Base-by-base conservation (phyloP, 2,797 vertebrate genomes). In the Acomys russatus region DNA sequence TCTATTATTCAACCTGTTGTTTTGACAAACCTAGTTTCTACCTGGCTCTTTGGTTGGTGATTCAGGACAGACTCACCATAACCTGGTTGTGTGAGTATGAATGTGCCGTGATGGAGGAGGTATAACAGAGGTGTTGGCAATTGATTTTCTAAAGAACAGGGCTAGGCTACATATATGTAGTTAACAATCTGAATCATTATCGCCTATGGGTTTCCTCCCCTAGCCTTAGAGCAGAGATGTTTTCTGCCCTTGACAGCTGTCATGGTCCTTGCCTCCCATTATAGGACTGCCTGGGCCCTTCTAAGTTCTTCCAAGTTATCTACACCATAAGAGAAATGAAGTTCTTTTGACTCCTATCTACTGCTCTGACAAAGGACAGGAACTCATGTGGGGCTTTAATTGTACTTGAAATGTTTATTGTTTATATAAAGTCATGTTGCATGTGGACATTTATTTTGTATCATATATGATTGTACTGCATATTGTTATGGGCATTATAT, bases 391-490 rank as follows among this genome's bases (percentile, higher is more conserved):
- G 74, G 12, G 33, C 28, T 96, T 94, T 38, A n/a, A 3, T 66
- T 80, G 20, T 84, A 85, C 78, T 64, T 92, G 83, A 93, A 88
- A 74, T 92, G 11, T 91, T 84, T 68, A 35, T 84, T 92, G 87
- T 76, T 92, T 49, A 90, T 94, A 28, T 63, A 92, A 51, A 59
- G 20, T 33, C 74, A 3, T 63, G 23, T 79, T 25, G 18, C 51
- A 88, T 20, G 35, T 59, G 30, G 9, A 11, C 71, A 20, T 73
- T 92, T 77, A 64, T 74, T 68, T 66, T 90, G 64, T 35, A 90
- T 51, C 18, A 35, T 76, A 54, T 64, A 44, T 76, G 18, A 63
- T 90, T 95, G 15, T 70, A 49, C 63, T 9, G 59, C 35, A 77
- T 71, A 68, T 35, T 77, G 51, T 84, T 84, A 54, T 71, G 18